phyloP scores from a whole-genome alignment of 2,113 vertebrate species.

The Psettodes erumei region DNA sequence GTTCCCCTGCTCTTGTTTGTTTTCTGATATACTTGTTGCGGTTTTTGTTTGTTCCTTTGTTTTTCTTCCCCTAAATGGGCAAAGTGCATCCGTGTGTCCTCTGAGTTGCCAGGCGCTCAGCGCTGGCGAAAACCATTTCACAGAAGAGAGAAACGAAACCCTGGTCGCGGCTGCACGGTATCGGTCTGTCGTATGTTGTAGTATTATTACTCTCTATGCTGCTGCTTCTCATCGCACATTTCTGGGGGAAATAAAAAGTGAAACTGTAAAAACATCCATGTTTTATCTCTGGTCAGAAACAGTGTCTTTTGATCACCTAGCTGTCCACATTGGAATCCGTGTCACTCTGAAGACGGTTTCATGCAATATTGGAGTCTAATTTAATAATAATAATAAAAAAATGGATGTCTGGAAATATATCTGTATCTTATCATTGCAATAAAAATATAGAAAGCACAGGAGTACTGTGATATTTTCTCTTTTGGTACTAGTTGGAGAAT shows the following conservation, averaged over 20 bases:
- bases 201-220: slow-evolving; percentile 76
- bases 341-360: slow-evolving; percentile 77
- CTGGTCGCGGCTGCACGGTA: slow-evolving; percentile 76
- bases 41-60: slow-evolving; percentile 36
- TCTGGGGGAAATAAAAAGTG: slow-evolving; percentile 62
- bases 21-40: slow-evolving; percentile 34
- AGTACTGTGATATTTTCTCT: slow-evolving; percentile 5
- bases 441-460: slow-evolving; percentile 80
- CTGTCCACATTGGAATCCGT: slow-evolving; percentile 76
- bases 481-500: background rate
- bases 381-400: slow-evolving; percentile 76
- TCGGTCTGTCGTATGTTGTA: slow-evolving; percentile 78
- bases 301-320: slow-evolving; percentile 68
- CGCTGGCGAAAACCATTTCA: slow-evolving; percentile 58
- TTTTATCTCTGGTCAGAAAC: slow-evolving; percentile 69
- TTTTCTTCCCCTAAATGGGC: slow-evolving; percentile 35
- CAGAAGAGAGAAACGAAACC: slow-evolving; percentile 23
- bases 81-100: slow-evolving; percentile 51
- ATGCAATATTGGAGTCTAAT: slow-evolving; percentile 83
- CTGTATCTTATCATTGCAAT: slow-evolving; percentile 87
- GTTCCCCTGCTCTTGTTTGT: slow-evolving; percentile 25
- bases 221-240: slow-evolving; percentile 76
- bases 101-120: slow-evolving; percentile 59
- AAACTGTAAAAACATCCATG: slow-evolving; percentile 56
- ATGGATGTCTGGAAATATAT: slow-evolving; percentile 84